Base-by-base conservation (phyloP, 1,140 invertebrate species). In the Drosophila melanica region DNA sequence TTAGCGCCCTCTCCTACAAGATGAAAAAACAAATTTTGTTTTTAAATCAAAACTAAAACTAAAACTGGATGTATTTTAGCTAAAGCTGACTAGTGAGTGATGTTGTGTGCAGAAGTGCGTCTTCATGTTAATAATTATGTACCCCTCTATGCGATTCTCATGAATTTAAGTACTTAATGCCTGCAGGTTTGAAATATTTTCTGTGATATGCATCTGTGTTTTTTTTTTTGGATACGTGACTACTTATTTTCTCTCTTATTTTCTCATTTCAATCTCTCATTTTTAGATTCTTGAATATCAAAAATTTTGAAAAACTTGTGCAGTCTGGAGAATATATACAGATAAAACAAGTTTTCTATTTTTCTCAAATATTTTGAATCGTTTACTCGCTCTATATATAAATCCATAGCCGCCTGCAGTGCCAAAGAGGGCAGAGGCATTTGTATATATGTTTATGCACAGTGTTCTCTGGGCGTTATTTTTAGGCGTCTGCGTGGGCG, bases 1-100 rank as follows among this genome's bases (percentile, higher is more conserved):
- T 98, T 96, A 3, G 96, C 97, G 39, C 97, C 97, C 67, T 96
- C 94, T 77, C 96, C 94, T 94, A 53, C 0, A 89, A 84, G 76
- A 4, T 41, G 1, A 7, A 45, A 47, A 4, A 33, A 9, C 1
- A 12, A 33, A 9, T 3, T 23, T 23, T 23, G 2, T 23, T 2
- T 23, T 23, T n/a, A n/a, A n/a, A n/a, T n/a, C 0, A 23, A 23
- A 23, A 4, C 20, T 23, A 23, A 23, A 23, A 23, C 20, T 23
- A 23, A 23, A 23, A 23, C 3, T 2, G 2, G 2, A 23, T 23
- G 20, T 3, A 4, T 23, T 23, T 23, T 3, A 23, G 20, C 20
- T 23, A 3, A 23, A 23, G 20, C 20, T 23, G 20, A 23, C 2
- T 3, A 23, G 20, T 3, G 3, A 23, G 3, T 23, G 20, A 23